A percentile compares a stretch with the other conserved stretches of the same genome.
Conservation (phyloP, 2,113 vertebrate genomes). For the Callipepla californica region DNA sequence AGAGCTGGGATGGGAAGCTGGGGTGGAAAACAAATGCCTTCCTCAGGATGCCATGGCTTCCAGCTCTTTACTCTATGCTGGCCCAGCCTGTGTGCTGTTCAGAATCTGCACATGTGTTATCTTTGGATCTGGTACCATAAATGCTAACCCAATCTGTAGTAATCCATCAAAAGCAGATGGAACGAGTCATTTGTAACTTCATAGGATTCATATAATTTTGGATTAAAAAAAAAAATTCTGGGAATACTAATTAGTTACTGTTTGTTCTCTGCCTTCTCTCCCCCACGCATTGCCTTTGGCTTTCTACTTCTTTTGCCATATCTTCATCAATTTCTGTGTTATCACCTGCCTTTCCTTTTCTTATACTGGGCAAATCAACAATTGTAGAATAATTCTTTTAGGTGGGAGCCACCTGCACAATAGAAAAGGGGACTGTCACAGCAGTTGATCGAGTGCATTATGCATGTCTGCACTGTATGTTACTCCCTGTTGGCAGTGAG, state of each 20-base stretch:
- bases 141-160: constrained; percentile 55
- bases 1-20: background rate
- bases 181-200: constrained; percentile 23
- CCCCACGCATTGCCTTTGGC: background rate
- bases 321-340: background rate
- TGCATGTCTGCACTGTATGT: background rate
- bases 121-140: constrained; percentile 49
- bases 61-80: background rate
- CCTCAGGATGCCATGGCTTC: background rate
- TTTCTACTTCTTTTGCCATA: background rate
- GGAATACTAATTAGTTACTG: constrained; percentile 37
- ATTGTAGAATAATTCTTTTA: background rate
- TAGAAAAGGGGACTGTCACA: background rate
- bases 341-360: background rate
- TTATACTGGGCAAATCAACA: background rate
- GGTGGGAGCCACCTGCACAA: background rate
- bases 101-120: constrained; percentile 45
- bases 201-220: constrained; percentile 2
- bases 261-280: constrained; percentile 25
- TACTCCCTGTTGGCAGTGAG: background rate
- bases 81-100: constrained; percentile 2
- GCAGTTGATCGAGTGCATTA: background rate
- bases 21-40: constrained; percentile 14
- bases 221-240: background rate
- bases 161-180: constrained; percentile 59